Base-by-base conservation (phyloP, 2,797 vertebrate species). In the Paratrypauchen microcephalus region DNA sequence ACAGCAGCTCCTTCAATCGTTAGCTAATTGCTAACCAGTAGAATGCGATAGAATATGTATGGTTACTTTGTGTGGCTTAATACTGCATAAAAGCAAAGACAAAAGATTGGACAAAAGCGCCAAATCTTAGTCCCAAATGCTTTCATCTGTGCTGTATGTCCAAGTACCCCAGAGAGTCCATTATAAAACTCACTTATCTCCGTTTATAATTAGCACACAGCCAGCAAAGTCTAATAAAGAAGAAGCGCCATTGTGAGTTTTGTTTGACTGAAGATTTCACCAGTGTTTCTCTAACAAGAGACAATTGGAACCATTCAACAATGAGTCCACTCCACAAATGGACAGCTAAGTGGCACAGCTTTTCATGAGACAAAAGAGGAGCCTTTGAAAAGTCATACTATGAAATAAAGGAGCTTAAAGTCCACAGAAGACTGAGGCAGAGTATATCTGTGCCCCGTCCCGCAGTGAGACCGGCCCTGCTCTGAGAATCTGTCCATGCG, bases 341-440 rank as follows among this genome's bases (percentile, higher is more conserved):
- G 85, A 85, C 54, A 67, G 82, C 81, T 83, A 81, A 85, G 83
- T 87, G 81, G 68, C 68, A 41, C 76, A 78, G 87, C 86, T 86
- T 87, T 88, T 86, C 84, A 76, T 63, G 69, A 88, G 83, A 92
- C 89, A 91, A 90, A 87, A 88, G 85, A 79, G 61, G 9, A 83
- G 87, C 81, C 83, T 90, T 88, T 91, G 89, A 90, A 91, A 89
- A 92, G 56, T 90, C 88, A 91, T 84, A 91, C 88, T 83, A 83
- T 82, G 85, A 90, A 89, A 90, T 89, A 88, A 90, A 88, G 82
- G 84, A 85, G 87, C 88, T 90, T 88, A 90, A 86, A 81, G 73
- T 72, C 79, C 70, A 75, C 41, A 80, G 79, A 4, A 68, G 79
- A 77, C 63, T 6, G 78, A 81, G 77, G 83, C 84, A 69, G 77